Evolutionary conservation across 2,888 invertebrate genomes (phyloP), one percentile per base, ranked within the genome.

Genomic region (Julus scandinavius): DNA sequence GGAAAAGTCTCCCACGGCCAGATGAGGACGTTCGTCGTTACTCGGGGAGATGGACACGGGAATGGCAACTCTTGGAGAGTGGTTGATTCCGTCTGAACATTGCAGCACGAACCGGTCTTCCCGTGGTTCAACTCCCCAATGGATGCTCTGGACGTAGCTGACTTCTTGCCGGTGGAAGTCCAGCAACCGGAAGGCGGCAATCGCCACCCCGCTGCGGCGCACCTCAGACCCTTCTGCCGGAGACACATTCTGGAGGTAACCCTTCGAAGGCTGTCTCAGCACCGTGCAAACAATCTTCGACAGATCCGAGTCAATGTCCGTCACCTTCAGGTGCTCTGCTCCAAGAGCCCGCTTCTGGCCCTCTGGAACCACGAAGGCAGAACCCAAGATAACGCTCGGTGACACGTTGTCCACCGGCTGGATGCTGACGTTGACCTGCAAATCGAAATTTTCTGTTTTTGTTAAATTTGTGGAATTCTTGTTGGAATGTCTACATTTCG

Each of bases 111-210:
- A 91, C 41, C 90, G 88, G 89, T 92, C 92, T 6, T 90, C 89
- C 11, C 90, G 89, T 0, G 92, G 92, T 89, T 92, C 92, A 49
- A 91, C 89, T 3, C 91, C 91, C 89, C 91, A 90, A 89, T 92
- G 92, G n/a, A 92, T 91, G 89, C 92, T 92, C 89, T 92, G 92
- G 9, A 92, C 91, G 90, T 92, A 92, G 88, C 91, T 91, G 41
- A 92, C 90, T 84, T 91, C 90, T 5, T 91, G 91, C 17, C 90
- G 87, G 17, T 90, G 88, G 15, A 92, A 84, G 89, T 92, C 92
- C n/a, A 90, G 89, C 7, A 91, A 89, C 45, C 91, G 91, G 90
- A 92, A 92, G 2, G 91, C 91, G 29, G 91, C 91, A 41, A 92
- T 90, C 20, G 92, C 91, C 63, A 91, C 90, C 0, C 92, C 92